These are phyloP conservation scores for Phalacrocorax pelagicus DNA, from an alignment of 2,113 vertebrate species.

Conservation along the genomic window DNA sequence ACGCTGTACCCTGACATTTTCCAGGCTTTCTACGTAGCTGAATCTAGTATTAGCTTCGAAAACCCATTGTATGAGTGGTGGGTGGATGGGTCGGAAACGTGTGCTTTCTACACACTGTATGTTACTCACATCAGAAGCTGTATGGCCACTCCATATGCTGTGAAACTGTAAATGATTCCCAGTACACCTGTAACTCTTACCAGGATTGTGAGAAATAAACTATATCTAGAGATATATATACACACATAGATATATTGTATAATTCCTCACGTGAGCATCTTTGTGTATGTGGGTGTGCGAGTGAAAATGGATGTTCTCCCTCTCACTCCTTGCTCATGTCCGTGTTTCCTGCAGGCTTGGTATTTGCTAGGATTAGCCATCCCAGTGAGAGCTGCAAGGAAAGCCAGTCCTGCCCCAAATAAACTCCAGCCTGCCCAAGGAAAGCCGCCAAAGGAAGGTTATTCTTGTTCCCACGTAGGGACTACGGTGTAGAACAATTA, in stretches of 20 bases:
- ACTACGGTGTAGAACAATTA: neutral
- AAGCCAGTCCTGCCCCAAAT: neutral
- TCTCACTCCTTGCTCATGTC: neutral
- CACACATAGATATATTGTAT: slow-evolving; percentile 54
- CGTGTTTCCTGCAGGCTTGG: neutral
- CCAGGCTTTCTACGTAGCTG: slow-evolving; percentile 68
- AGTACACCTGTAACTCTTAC: slow-evolving; percentile 73
- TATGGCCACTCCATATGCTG: slow-evolving; percentile 73
- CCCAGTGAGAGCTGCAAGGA: neutral
- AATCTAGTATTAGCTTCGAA: slow-evolving; percentile 75
- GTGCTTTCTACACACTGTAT: slow-evolving; percentile 68
- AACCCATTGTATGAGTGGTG: slow-evolving; percentile 71
- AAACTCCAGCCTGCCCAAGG: neutral
- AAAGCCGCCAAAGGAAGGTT: neutral
- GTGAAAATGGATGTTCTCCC: neutral
- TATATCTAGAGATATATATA: slow-evolving; percentile 61
- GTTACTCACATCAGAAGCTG: slow-evolving; percentile 71
- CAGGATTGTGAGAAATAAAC: slow-evolving; percentile 76
- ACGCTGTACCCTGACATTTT: slow-evolving; percentile 70
- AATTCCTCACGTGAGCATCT: slow-evolving; percentile 48
- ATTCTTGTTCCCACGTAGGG: neutral
- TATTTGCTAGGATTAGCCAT: neutral
- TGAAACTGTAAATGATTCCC: slow-evolving; percentile 75
- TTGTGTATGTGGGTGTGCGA: neutral
- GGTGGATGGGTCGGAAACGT: slow-evolving; percentile 61